Evolutionary conservation across 2,797 vertebrate genomes (phyloP).

Genomic region (Siniperca obscura): DNA sequence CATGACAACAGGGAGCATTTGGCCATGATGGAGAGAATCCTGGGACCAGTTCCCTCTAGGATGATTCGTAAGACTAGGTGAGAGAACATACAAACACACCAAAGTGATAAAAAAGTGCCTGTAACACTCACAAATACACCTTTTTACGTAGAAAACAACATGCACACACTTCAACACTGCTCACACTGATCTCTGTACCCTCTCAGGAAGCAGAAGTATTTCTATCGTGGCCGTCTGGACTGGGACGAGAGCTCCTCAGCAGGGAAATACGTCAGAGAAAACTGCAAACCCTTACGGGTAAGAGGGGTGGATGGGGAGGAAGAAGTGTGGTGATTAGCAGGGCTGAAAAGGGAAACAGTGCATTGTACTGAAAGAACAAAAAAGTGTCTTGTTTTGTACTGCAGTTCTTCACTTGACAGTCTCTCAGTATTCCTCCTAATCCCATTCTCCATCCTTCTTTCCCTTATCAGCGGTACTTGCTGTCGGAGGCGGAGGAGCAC

Average conservation of each 20-base stretch:
- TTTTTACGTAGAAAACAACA: not conserved
- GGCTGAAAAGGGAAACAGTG: not conserved
- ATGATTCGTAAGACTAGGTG: slow-evolving; percentile 97
- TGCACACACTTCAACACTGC: not conserved
- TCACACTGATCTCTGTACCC: not conserved
- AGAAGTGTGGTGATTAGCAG: not conserved
- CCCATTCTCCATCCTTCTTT: not conserved
- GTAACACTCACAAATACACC: not conserved
- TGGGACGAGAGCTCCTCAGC: slow-evolving; percentile 98
- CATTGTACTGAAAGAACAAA: not conserved
- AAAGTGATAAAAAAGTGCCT: not conserved
- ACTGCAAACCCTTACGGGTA: slow-evolving; percentile 97
- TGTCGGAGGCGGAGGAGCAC: slow-evolving; percentile 94
- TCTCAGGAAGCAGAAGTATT: slow-evolving; percentile 97
- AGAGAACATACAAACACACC: slow-evolving; percentile 8
- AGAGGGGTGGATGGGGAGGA: slow-evolving; percentile 47
- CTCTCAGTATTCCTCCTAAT: not conserved
- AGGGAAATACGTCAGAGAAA: slow-evolving; percentile 96
- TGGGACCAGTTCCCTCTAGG: slow-evolving; percentile 95
- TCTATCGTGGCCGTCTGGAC: slow-evolving; percentile 95
- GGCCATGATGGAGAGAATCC: slow-evolving; percentile 99
- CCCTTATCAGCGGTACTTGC: slow-evolving; percentile 90
- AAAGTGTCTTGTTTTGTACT: not conserved
- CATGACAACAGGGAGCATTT: slow-evolving; percentile 98
- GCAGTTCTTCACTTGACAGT: not conserved